Base-by-base conservation (phyloP, 2,888 invertebrate genomes). In the Heliconius cydno region DNA sequence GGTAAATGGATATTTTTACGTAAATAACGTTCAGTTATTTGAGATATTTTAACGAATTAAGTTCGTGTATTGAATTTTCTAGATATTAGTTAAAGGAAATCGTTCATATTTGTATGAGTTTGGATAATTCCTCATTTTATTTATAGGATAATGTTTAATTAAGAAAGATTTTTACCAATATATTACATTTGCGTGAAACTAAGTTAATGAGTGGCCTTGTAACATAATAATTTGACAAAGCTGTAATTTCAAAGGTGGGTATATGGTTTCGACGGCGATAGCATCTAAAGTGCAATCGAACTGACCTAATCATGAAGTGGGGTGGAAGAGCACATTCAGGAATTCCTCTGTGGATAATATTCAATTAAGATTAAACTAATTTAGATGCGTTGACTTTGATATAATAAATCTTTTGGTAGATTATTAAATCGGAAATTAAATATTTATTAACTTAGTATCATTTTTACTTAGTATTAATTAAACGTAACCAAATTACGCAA, bases 201-300 rank as follows among this genome's bases (percentile, higher is more conserved):
- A 34, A 34, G 34, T 34, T 34, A 34, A 34, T 34, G 34, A 34
- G 12, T 25, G 63, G 25, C 13, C 6, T 13, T 28, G 28, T 65
- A 65, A 65, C 25, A 6, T 63, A 46, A 52, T 57, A 12, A n/a
- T 57, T 57, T 57, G 1, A 72, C 15, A 57, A 57, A 30, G 52
- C 57, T 72, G 7, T 22, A 72, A 72, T 72, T 72, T 57, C 72
- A 72, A 22, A 72, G 52, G 57, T 57, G 4, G 12, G 28, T 28
- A 34, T 57, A 72, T 34, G 34, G 22, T 34, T 57, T 13, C 52
- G 12, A 34, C 22, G 57, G 19, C 28, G 30, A 70, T 68, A 68
- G 76, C 46, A 76, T 77, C 70, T 77, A 57, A 72, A 72, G 57
- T 72, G 30, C 72, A 57, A 72, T 72, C 52, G 57, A 72, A 57